Conservation (phyloP, 2,888 invertebrate genomes). For the Eupithecia insigniata region DNA sequence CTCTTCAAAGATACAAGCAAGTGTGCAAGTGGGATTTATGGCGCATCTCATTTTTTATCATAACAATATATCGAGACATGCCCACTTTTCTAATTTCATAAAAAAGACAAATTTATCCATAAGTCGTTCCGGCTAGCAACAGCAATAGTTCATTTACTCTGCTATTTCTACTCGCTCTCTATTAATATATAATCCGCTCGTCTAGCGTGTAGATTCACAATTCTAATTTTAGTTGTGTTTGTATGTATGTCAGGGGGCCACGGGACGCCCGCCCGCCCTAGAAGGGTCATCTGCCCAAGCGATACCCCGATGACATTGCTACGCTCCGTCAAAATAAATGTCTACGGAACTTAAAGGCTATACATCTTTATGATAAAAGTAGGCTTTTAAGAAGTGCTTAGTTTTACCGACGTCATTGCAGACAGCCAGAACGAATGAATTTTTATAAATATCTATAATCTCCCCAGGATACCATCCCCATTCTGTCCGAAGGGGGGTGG, state of each 20-base stretch:
- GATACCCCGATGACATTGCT: slow-evolving; percentile 40
- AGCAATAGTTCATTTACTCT: slow-evolving; percentile 62
- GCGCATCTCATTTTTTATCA: too few species aligned
- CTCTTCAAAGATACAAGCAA: too few species aligned
- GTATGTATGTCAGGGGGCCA: slow-evolving; percentile 82
- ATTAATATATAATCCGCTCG: slow-evolving; percentile 71
- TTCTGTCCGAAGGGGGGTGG: not conserved
- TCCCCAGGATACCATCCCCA: too few species aligned
- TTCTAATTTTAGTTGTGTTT: slow-evolving; percentile 77
- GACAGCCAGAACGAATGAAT: not conserved
- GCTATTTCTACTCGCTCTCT: slow-evolving; percentile 55
- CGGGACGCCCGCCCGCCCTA: slow-evolving; percentile 69
- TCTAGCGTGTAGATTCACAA: slow-evolving; percentile 75
- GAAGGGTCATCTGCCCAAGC: slow-evolving; percentile 71
- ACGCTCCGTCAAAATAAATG: slow-evolving; percentile 23
- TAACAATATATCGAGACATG: not conserved
- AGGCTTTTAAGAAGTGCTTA: not conserved
- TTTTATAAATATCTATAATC: not conserved
- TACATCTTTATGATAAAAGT: not conserved
- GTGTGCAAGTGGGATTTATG: too few species aligned
- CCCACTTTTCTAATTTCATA: not conserved
- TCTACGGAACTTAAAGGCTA: not conserved
- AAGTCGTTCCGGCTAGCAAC: slow-evolving; percentile 52
- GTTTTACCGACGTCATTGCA: not conserved
- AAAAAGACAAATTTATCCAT: not conserved